Base-by-base conservation (phyloP, 1,140 invertebrate species). In the Trichonephila inaurata region DNA sequence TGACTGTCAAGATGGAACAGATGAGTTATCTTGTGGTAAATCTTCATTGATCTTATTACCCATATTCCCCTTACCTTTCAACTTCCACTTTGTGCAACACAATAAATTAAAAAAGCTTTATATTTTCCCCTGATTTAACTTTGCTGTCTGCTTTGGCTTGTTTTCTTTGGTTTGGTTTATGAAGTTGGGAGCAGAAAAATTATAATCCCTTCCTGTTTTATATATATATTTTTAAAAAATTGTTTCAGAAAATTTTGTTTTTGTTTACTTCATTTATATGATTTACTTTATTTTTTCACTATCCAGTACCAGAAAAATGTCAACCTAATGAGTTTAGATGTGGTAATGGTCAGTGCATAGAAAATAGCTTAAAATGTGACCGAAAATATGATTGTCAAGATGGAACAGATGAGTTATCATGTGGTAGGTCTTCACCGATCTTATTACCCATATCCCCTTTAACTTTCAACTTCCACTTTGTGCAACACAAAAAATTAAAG, bases 331-430 rank as follows among this genome's bases (percentile, higher is more conserved):
- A 96, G 93, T 96, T 96, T 92, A 95, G 95, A 89, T 97, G 97
- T 95, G 95, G 95, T 94, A 95, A 95, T 94, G 96, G 96, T 16
- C 69, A 94, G 83, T 96, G 96, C 93, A 95, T 96, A 66, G 95
- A 95, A 28, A 86, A 77, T 8, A 72, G 64, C 4, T 95, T 95
- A 66, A 94, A 94, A 58, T 96, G 95, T 94, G 95, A 96, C 93
- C 91, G 94, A 91, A 94, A 95, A 61, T 94, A 94, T 89, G 98
- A 99, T 95, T 99, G 96, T 95, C 94, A 95, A 0, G 96, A 96
- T 94, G 94, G 94, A 18, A 96, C 96, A 10, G 96, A 96, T 95
- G 96, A 96, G 64, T 91, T 95, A 10, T 94, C 96, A 85, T 96
- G 96, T 95, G 91, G 96, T 96, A 95, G 95, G 96, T 96, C 95